Evolutionary conservation across 2,113 vertebrate species (phyloP).

Genomic region (Solea senegalensis): DNA sequence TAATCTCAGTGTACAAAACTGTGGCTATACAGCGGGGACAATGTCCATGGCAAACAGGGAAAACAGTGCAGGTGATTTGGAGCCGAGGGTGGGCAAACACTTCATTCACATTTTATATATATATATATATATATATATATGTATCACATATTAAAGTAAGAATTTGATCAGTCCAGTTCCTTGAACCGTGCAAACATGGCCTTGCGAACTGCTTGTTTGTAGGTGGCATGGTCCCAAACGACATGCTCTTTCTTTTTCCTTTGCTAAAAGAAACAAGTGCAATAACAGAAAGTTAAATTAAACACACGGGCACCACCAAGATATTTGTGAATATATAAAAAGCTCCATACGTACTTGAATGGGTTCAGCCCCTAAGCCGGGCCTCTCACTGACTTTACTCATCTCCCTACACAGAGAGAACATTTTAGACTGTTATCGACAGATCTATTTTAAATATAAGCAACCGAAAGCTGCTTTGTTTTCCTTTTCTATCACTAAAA

Average conservation of each 20-base stretch:
- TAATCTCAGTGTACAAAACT: conserved; percentile 19
- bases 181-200: conserved; percentile 98
- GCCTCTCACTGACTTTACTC: conserved; percentile 77
- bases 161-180: conserved; percentile 86
- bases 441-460: background rate
- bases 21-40: background rate
- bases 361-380: conserved; percentile 79
- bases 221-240: conserved; percentile 86
- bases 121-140: background rate
- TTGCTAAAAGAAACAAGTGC: conserved; percentile 66
- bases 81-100: conserved; percentile 4
- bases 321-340: background rate
- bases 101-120: background rate
- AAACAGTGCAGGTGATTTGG: conserved; percentile 12
- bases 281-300: background rate
- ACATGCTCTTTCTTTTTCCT: conserved; percentile 86
- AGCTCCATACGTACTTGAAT: conserved; percentile 54
- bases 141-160: conserved; percentile 26
- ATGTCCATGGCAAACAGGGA: conserved; percentile 17
- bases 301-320: background rate
- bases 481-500: background rate
- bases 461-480: too few relatives aligned
- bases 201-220: conserved; percentile 93
- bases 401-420: conserved; percentile 60
- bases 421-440: background rate